Conservation (phyloP, 2,888 invertebrate genomes). For the Eristalis arbustorum region DNA sequence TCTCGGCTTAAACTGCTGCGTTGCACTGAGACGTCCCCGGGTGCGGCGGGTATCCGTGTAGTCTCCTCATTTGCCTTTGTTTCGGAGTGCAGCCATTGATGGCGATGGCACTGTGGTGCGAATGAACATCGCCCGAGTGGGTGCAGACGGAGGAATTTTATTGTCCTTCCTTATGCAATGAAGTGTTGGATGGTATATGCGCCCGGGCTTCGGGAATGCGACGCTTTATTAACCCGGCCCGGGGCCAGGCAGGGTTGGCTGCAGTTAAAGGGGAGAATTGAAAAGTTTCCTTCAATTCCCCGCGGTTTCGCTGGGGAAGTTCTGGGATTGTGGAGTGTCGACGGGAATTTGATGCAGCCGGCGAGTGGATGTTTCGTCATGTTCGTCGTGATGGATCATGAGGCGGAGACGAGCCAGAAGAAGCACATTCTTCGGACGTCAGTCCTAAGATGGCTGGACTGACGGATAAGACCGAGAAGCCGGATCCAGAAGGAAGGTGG, state of each 20-base stretch:
- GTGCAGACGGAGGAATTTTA: slow-evolving; percentile 13
- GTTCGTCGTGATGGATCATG: too few species aligned
- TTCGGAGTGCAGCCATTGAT: slow-evolving; percentile 47
- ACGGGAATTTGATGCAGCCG: not conserved
- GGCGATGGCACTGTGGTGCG: slow-evolving; percentile 26
- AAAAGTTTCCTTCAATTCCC: not conserved
- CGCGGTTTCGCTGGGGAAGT: not conserved
- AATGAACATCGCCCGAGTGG: slow-evolving; percentile 16
- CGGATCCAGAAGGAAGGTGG: not conserved
- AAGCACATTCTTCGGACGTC: too few species aligned
- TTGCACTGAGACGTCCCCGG: not conserved
- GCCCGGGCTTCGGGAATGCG: slow-evolving; percentile 10
- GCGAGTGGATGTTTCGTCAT: too few species aligned
- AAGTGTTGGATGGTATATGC: slow-evolving; percentile 22
- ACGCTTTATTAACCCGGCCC: slow-evolving; percentile 25
- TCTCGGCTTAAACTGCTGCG: not conserved
- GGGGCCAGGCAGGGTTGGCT: not conserved
- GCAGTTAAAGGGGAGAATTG: not conserved
- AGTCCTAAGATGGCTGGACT: too few species aligned
- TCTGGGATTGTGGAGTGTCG: not conserved
- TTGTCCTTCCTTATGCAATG: slow-evolving; percentile 38
- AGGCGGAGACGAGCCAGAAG: not conserved
- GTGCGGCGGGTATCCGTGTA: slow-evolving; percentile 28
- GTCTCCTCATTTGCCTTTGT: slow-evolving; percentile 55
- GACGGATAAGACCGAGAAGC: not conserved